Evolutionary conservation across 1,140 invertebrate genomes (phyloP).

Genomic region (Oreohelix idahoensis): DNA sequence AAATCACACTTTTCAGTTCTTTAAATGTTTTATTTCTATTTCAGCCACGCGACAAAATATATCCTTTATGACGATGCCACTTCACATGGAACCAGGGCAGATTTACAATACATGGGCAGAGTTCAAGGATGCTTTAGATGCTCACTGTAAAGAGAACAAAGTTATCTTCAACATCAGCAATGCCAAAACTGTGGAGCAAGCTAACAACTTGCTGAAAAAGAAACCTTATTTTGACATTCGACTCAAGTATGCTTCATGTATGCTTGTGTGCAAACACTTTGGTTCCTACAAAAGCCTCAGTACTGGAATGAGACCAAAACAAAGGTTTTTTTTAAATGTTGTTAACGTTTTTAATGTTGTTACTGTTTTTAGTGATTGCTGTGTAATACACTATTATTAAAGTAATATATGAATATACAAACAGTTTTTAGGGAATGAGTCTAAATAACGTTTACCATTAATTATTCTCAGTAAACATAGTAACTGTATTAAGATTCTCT

Average conservation of each 20-base stretch:
- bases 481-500: no score
- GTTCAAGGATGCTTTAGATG: slow-evolving; percentile 34
- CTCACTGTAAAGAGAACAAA: slow-evolving; percentile 33
- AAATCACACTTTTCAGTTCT: no score
- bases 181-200: slow-evolving; percentile 38
- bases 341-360: not conserved
- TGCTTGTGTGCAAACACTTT: slow-evolving; percentile 31
- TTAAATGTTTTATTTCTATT: no score
- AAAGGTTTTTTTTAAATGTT: slow-evolving; percentile 34
- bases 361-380: no score
- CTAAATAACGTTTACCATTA: no score
- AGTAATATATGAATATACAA: no score
- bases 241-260: slow-evolving; percentile 31
- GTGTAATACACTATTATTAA: no score
- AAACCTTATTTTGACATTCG: slow-evolving; percentile 20
- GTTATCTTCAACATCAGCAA: slow-evolving; percentile 37
- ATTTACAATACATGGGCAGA: slow-evolving; percentile 33
- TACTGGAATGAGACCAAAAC: slow-evolving; percentile 35
- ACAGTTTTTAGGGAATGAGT: no score
- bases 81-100: slow-evolving; percentile 35
- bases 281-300: slow-evolving; percentile 39
- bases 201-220: slow-evolving; percentile 32
- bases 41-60: no score
- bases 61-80: slow-evolving; percentile 22
- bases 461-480: no score